Conservation (phyloP, 2,113 vertebrate genomes). For the Daphoenositta chrysoptera region DNA sequence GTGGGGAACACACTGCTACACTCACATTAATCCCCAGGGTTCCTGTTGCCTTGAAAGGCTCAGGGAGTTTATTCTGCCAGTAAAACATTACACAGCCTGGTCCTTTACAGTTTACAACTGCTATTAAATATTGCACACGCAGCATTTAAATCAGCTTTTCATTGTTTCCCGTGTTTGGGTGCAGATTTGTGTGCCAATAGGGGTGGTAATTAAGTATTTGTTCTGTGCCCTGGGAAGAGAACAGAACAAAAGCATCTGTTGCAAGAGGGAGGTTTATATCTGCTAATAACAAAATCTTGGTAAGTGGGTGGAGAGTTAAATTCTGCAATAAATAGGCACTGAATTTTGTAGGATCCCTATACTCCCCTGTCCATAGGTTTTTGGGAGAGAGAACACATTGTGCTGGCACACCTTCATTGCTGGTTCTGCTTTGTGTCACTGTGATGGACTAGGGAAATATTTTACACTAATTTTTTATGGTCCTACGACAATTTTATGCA, state of each 20-base stretch:
- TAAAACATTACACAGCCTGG: neutral
- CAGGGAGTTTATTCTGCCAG: neutral
- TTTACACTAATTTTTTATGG: neutral
- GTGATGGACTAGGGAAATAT: neutral
- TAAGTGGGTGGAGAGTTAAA: neutral
- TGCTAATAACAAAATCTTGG: neutral
- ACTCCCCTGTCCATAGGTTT: fast-evolving
- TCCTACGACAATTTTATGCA: neutral
- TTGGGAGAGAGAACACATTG: neutral
- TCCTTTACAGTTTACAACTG: neutral
- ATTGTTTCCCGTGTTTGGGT: neutral
- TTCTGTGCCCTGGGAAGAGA: neutral
- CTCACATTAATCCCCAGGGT: neutral
- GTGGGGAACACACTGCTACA: neutral
- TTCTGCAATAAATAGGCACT: neutral
- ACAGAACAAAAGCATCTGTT: neutral
- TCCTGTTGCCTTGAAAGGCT: neutral
- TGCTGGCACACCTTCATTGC: neutral
- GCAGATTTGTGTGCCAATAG: neutral
- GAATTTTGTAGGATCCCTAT: fast-evolving
- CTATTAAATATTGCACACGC: neutral
- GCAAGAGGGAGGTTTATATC: neutral
- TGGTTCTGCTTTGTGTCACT: neutral
- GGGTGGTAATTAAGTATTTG: neutral
- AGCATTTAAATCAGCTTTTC: neutral